These are phyloP conservation scores for Metacarcinus magister DNA, from an alignment of 2,888 invertebrate genomes.

Conservation along the genomic window DNA sequence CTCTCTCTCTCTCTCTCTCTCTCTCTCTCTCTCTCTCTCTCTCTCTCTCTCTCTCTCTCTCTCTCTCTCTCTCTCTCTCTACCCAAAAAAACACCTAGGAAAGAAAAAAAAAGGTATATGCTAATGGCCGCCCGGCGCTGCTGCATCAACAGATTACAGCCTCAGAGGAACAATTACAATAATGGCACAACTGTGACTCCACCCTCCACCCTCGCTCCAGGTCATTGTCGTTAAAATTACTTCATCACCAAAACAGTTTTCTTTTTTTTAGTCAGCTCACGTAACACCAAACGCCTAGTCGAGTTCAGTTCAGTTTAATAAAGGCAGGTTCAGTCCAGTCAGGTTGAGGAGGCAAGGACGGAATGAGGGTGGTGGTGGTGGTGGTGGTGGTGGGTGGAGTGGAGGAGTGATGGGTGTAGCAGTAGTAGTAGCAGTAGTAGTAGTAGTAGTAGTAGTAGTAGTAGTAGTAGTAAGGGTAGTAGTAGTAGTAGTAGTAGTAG, in stretches of 20 bases:
- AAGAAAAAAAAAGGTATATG: not conserved
- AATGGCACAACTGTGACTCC: slow-evolving; percentile 33
- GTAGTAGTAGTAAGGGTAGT: not conserved
- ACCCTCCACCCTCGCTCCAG: not conserved
- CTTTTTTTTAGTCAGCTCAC: not conserved
- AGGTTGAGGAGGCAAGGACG: not conserved
- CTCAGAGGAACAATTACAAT: slow-evolving; percentile 13
- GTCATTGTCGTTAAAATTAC: slow-evolving; percentile 3
- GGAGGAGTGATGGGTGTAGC: too few relatives aligned
- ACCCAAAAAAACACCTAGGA: too few relatives aligned
- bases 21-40: too few relatives aligned
- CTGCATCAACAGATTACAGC: not conserved
- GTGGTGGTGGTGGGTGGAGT: too few relatives aligned
- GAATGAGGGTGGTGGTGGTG: too few relatives aligned
- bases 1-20: too few relatives aligned
- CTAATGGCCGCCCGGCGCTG: not conserved
- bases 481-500: slow-evolving; percentile 28
- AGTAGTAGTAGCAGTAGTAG: too few relatives aligned
- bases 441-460: not conserved
- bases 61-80: too few relatives aligned
- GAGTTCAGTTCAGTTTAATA: too few relatives aligned
- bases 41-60: too few relatives aligned
- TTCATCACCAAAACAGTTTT: not conserved
- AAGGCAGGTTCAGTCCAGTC: too few relatives aligned
- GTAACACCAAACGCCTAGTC: too few relatives aligned